Conservation (phyloP, 2,888 invertebrate species). For the Lasioglossum zephyrum region DNA sequence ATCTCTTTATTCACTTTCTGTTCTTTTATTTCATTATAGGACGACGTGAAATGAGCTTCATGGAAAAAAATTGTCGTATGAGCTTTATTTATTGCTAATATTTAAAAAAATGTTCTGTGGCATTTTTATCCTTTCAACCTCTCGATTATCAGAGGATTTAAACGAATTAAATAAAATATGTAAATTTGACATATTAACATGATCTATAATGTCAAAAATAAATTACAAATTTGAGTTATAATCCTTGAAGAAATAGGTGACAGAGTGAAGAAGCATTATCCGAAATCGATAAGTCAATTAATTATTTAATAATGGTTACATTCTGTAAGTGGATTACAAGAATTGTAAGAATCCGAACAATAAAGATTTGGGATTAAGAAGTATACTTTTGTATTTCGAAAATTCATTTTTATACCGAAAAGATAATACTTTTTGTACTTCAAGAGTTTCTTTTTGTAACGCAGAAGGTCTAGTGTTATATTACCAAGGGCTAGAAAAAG, state of each 20-base stretch:
- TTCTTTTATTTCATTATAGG: not conserved
- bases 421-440: not conserved
- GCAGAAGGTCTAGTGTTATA: not conserved
- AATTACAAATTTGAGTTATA: not conserved
- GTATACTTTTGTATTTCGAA: not conserved
- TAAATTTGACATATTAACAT: not conserved
- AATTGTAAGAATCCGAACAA: not conserved
- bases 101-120: not conserved
- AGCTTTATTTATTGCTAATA: not conserved
- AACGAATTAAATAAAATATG: not conserved
- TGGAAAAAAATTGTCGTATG: not conserved
- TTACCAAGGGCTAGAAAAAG: not conserved
- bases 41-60: not conserved
- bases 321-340: not conserved
- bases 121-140: not conserved
- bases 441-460: not conserved
- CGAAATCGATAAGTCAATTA: not conserved
- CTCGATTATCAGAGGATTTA: not conserved
- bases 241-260: not conserved
- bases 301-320: not conserved
- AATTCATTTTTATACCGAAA: not conserved
- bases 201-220: not conserved
- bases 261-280: not conserved
- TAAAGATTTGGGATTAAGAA: not conserved
- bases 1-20: not conserved